A percentile compares a stretch with the other conserved stretches of the same genome.
Conservation (phyloP, 2,113 vertebrate species). For the Grantiella picta region DNA sequence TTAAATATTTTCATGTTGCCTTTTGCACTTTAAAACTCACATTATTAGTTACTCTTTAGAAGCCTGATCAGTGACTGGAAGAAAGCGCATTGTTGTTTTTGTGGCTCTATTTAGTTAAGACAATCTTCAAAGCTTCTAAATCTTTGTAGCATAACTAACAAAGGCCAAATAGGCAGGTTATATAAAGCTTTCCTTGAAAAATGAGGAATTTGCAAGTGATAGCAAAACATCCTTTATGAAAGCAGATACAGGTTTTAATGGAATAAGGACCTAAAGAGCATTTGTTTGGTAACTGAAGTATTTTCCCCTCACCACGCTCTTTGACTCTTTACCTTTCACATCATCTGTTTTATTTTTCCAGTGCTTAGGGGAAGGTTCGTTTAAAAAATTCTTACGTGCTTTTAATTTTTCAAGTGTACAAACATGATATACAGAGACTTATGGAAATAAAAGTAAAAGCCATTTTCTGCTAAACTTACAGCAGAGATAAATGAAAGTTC, state of each 20-base stretch:
- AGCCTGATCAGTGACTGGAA: constrained; percentile 19
- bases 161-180: constrained; percentile 10
- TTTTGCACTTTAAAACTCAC: constrained; percentile 42
- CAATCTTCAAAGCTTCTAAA: constrained; percentile 27
- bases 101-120: constrained; percentile 40
- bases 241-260: background rate
- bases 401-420: background rate
- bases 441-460: background rate
- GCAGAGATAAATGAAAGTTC: background rate
- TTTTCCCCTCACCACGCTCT: background rate
- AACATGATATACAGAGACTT: background rate
- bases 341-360: background rate
- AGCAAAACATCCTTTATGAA: background rate
- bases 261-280: background rate
- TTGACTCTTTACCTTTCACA: background rate
- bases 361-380: background rate
- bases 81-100: constrained; percentile 1
- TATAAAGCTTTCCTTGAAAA: constrained; percentile 5
- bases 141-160: constrained; percentile 27
- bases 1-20: constrained; percentile 51
- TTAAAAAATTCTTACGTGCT: background rate
- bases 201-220: constrained; percentile 18
- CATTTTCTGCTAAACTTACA: background rate
- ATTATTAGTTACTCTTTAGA: constrained; percentile 48
- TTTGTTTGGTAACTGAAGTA: background rate